A percentile compares a stretch with the other conserved stretches of the same genome.
Conservation (phyloP, 2,113 vertebrate species). For the Cercopithecus mona region DNA sequence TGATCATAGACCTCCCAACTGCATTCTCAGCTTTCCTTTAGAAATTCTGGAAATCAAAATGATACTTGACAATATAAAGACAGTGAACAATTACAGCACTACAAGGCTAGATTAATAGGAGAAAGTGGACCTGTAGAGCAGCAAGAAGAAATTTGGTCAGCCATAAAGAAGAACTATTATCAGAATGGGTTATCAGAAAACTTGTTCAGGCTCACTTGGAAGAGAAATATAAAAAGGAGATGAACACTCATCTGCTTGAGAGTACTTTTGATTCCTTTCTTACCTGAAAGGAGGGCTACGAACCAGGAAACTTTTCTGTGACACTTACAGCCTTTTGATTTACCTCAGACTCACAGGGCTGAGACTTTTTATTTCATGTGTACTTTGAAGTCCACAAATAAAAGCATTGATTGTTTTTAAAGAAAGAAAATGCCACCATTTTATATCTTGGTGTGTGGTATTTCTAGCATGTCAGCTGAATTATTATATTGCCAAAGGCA, state of each 20-base stretch:
- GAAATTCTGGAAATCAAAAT: slow-evolving; percentile 37
- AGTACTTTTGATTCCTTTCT: slow-evolving; percentile 61
- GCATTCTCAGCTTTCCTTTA: slow-evolving; percentile 33
- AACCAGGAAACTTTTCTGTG: slow-evolving; percentile 51
- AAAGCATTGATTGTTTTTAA: slow-evolving; percentile 76
- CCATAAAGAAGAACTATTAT: slow-evolving; percentile 15
- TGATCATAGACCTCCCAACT: slow-evolving; percentile 1
- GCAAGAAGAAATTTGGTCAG: background rate
- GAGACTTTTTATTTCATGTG: slow-evolving; percentile 55
- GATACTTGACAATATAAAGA: slow-evolving; percentile 26
- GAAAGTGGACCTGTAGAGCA: background rate
- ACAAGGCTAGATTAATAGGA: background rate
- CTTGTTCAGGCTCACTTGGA: slow-evolving; percentile 39
- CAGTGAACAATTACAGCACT: background rate
- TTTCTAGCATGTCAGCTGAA: slow-evolving; percentile 59
- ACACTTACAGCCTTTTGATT: slow-evolving; percentile 62
- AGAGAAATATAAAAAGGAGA: slow-evolving; percentile 59
- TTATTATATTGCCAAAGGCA: slow-evolving; percentile 69
- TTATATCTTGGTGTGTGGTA: slow-evolving; percentile 62
- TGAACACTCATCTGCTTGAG: background rate
- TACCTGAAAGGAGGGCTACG: slow-evolving; percentile 13
- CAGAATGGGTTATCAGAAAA: slow-evolving; percentile 8
- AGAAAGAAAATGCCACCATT: slow-evolving; percentile 61
- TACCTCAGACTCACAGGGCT: slow-evolving; percentile 29
- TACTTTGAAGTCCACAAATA: slow-evolving; percentile 69